Percentiles rank a stretch among this genome's conserved stretches.
These are phyloP conservation scores for Catostomus latipinnis DNA, from an alignment of 2,797 vertebrate species.

Conservation along the genomic window DNA sequence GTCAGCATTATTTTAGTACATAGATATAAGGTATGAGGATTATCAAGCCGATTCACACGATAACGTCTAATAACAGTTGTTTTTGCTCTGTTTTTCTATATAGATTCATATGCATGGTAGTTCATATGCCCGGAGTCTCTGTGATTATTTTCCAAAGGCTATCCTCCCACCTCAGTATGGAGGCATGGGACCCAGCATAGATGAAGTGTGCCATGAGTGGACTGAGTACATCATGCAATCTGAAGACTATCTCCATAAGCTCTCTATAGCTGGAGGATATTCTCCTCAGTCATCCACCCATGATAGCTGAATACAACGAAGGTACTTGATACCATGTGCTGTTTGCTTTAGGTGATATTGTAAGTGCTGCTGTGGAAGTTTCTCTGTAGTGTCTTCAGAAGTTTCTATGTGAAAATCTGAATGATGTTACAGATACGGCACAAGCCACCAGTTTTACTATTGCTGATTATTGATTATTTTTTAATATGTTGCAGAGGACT, in stretches of 20 bases:
- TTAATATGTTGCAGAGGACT: not conserved
- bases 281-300: slow-evolving; percentile 33
- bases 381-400: no score
- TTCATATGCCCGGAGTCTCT: slow-evolving; percentile 77
- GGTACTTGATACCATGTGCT: not conserved
- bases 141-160: slow-evolving; percentile 79
- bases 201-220: slow-evolving; percentile 86
- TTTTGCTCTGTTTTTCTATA: slow-evolving; percentile 29
- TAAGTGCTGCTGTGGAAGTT: not conserved
- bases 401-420: no score
- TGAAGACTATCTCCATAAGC: slow-evolving; percentile 83
- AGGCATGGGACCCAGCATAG: slow-evolving; percentile 81
- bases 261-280: slow-evolving; percentile 74
- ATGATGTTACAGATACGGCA: no score
- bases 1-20: slow-evolving; percentile 72
- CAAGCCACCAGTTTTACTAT: no score
- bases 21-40: not conserved
- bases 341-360: not conserved
- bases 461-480: no score
- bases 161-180: slow-evolving; percentile 89
- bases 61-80: no score
- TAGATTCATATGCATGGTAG: slow-evolving; percentile 89
- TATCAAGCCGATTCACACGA: not conserved
- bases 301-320: slow-evolving; percentile 27
- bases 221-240: slow-evolving; percentile 85